phyloP scores from a whole-genome alignment of 2,113 vertebrate genomes.

The Lampris megalopsis region DNA sequence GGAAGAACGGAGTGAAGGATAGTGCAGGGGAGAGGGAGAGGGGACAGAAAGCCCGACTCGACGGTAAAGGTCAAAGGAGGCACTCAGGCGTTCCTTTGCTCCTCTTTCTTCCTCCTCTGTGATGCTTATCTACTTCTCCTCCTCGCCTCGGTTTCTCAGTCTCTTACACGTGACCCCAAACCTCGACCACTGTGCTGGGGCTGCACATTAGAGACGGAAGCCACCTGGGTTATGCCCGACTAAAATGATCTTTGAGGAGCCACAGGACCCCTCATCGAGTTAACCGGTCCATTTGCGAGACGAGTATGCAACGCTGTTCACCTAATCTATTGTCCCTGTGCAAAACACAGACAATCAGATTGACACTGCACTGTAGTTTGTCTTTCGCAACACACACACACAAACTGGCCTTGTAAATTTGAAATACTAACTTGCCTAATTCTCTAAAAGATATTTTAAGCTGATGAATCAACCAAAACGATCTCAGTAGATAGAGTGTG shows the following conservation, averaged over 20 bases:
- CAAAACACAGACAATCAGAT: too few species aligned
- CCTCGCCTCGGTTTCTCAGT: constrained; percentile 23
- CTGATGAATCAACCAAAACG: too few species aligned
- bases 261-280: background rate
- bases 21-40: constrained; percentile 17
- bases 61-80: constrained; percentile 60
- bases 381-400: too few species aligned
- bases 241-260: background rate
- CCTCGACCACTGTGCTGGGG: background rate
- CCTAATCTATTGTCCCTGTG: too few species aligned
- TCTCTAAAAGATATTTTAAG: too few species aligned
- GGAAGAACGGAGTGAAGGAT: constrained; percentile 13
- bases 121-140: constrained; percentile 47
- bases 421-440: too few species aligned
- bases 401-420: too few species aligned
- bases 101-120: constrained; percentile 29
- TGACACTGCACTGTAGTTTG: too few species aligned
- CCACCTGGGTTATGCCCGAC: background rate
- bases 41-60: constrained; percentile 9
- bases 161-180: constrained; percentile 18
- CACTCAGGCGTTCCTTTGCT: constrained; percentile 12
- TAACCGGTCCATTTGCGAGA: background rate
- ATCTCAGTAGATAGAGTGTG: too few species aligned
- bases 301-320: too few species aligned
- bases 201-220: background rate